phyloP scores from a whole-genome alignment of 2,888 invertebrate species.

The Litoditis marina region DNA sequence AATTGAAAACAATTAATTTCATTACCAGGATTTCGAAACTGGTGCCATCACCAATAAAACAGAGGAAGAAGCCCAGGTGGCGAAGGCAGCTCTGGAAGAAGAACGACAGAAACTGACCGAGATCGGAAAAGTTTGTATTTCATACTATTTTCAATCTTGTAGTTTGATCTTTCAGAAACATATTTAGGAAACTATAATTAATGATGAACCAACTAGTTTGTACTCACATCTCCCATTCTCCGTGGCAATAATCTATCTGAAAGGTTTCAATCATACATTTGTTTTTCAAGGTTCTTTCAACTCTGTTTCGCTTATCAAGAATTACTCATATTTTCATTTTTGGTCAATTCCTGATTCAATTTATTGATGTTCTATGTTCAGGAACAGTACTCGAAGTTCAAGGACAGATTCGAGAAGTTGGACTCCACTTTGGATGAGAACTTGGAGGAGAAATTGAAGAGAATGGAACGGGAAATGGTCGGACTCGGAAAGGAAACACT shows the following conservation, averaged over 20 bases:
- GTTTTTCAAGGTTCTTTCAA: too few species aligned
- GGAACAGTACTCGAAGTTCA: slow-evolving; percentile 58
- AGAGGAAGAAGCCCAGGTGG: slow-evolving; percentile 38
- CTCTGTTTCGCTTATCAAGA: too few species aligned
- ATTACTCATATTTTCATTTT: not conserved
- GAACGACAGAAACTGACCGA: slow-evolving; percentile 47
- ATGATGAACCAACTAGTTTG: too few species aligned
- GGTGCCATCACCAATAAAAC: slow-evolving; percentile 37
- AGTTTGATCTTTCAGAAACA: too few species aligned
- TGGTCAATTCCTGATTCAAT: too few species aligned
- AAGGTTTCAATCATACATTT: not conserved
- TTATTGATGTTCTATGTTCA: too few species aligned
- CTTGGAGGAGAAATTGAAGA: slow-evolving; percentile 50
- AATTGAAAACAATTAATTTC: too few species aligned
- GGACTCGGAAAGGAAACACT: slow-evolving; percentile 53
- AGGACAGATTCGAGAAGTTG: slow-evolving; percentile 57
- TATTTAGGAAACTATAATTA: too few species aligned
- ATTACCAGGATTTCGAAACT: slow-evolving; percentile 43
- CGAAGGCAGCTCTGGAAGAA: slow-evolving; percentile 37
- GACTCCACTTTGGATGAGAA: slow-evolving; percentile 48
- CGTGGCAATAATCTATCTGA: not conserved
- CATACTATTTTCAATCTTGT: not conserved
- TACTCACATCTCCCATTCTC: too few species aligned
- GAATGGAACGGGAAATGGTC: slow-evolving; percentile 36
- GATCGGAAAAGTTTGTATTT: slow-evolving; percentile 33